Conservation (phyloP, 2,113 vertebrate species). For the Ochotona curzoniae region DNA sequence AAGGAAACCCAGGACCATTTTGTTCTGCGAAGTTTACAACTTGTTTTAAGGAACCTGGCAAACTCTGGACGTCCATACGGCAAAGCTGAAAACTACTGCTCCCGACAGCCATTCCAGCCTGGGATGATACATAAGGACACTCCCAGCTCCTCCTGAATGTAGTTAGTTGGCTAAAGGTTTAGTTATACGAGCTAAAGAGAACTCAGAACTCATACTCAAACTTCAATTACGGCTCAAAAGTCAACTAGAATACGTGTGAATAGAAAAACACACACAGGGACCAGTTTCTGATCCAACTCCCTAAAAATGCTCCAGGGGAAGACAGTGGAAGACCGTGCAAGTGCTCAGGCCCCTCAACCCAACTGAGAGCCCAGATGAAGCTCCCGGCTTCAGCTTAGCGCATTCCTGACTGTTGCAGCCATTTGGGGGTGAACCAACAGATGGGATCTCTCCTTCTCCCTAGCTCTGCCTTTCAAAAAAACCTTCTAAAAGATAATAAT, state of each 20-base stretch:
- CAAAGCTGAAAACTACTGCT: neutral
- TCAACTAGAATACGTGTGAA: slow-evolving; percentile 25
- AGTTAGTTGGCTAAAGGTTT: neutral
- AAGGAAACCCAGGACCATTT: slow-evolving; percentile 38
- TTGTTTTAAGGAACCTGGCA: slow-evolving; percentile 9
- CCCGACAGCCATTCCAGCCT: neutral
- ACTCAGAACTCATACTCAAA: slow-evolving; percentile 49
- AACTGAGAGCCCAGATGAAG: too few relatives aligned
- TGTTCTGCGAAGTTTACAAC: neutral
- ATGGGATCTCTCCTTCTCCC: too few relatives aligned
- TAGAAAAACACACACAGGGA: neutral
- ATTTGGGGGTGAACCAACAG: too few relatives aligned
- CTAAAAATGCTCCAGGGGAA: too few relatives aligned
- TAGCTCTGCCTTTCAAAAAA: too few relatives aligned
- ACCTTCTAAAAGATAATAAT: too few relatives aligned
- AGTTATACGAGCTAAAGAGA: slow-evolving; percentile 20
- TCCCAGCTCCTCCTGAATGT: slow-evolving; percentile 1
- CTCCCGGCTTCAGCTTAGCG: too few relatives aligned
- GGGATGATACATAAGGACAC: neutral
- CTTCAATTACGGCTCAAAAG: neutral
- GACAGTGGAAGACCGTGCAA: too few relatives aligned
- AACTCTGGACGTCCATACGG: neutral
- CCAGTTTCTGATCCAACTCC: too few relatives aligned
- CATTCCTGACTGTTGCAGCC: too few relatives aligned
- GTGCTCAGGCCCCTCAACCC: too few relatives aligned